A percentile compares a stretch with the other conserved stretches of the same genome.
Conservation (phyloP, 1,140 invertebrate genomes). For the Lasaia peninsularis region DNA sequence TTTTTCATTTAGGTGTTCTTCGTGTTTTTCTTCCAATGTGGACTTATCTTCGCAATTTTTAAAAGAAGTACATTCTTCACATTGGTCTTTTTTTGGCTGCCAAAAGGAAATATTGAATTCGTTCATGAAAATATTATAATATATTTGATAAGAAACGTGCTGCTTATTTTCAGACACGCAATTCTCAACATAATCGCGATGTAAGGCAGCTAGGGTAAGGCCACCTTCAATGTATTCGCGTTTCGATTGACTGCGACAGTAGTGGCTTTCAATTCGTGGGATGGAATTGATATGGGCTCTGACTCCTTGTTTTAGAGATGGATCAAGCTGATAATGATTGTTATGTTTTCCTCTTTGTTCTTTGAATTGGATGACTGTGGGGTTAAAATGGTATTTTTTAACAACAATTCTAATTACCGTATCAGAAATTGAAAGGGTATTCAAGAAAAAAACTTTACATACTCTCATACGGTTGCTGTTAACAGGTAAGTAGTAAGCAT, state of each 20-base stretch:
- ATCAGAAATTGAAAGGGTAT: constrained; percentile 34
- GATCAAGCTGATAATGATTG: constrained; percentile 17
- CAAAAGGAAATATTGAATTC: constrained; percentile 53
- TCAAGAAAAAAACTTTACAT: constrained; percentile 34
- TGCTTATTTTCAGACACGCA: constrained; percentile 23
- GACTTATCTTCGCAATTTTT: constrained; percentile 37
- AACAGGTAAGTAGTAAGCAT: constrained; percentile 28
- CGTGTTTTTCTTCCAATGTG: constrained; percentile 16
- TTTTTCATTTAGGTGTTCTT: constrained; percentile 32
- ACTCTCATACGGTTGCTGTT: constrained; percentile 26
- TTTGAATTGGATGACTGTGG: neutral
- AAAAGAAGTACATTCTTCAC: constrained; percentile 34
- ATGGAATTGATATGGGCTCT: constrained; percentile 40
- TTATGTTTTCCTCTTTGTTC: constrained; percentile 20
- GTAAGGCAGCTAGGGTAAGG: constrained; percentile 34
- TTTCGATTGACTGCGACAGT: constrained; percentile 33
- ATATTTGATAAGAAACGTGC: constrained; percentile 33
- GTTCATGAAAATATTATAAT: constrained; percentile 41
- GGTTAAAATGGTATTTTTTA: constrained; percentile 12
- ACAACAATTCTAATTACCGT: constrained; percentile 21
- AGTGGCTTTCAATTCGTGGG: constrained; percentile 43
- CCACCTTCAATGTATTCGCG: constrained; percentile 50
- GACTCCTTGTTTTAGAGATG: constrained; percentile 15
- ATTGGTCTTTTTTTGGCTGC: constrained; percentile 53
- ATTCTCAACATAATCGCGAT: constrained; percentile 37